Evolutionary conservation across 1,140 invertebrate species (phyloP).

Genomic region (Brachionus asplanchnoidis): DNA sequence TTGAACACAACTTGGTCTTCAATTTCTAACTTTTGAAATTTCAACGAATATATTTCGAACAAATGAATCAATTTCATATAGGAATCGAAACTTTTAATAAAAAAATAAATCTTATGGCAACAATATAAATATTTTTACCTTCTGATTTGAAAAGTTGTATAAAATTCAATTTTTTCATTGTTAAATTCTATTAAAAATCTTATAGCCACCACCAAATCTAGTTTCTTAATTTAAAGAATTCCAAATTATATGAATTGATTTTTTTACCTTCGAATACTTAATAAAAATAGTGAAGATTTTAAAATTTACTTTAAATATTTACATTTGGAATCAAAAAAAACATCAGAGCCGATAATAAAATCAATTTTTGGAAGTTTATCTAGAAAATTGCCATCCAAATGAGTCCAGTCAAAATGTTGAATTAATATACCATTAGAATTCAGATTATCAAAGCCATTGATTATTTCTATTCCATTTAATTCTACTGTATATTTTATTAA

Average conservation of each 20-base stretch:
- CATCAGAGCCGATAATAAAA: conserved; percentile 5
- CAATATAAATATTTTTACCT: not conserved
- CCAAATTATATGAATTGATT: too few relatives aligned
- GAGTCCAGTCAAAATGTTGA: conserved; percentile 12
- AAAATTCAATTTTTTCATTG: not conserved
- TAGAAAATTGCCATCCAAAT: not conserved
- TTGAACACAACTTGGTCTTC: not conserved
- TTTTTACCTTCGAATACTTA: conserved; percentile 1
- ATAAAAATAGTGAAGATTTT: too few relatives aligned
- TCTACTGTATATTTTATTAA: not conserved
- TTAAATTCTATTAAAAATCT: not conserved
- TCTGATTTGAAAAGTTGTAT: conserved; percentile 13
- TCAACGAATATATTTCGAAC: not conserved
- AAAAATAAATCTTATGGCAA: not conserved
- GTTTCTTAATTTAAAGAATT: not conserved
- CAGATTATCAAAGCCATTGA: not conserved
- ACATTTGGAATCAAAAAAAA: conserved; percentile 10
- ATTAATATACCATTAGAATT: not conserved
- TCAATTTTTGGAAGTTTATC: not conserved
- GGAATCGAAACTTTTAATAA: not conserved
- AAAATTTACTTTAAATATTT: not conserved
- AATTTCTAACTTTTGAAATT: not conserved
- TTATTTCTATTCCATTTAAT: not conserved
- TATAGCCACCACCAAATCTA: not conserved
- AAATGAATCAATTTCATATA: conserved; percentile 6